Evolutionary conservation across 2,888 invertebrate species (phyloP), one percentile per base, ranked within the genome.

Genomic region (Catocala sponsa): DNA sequence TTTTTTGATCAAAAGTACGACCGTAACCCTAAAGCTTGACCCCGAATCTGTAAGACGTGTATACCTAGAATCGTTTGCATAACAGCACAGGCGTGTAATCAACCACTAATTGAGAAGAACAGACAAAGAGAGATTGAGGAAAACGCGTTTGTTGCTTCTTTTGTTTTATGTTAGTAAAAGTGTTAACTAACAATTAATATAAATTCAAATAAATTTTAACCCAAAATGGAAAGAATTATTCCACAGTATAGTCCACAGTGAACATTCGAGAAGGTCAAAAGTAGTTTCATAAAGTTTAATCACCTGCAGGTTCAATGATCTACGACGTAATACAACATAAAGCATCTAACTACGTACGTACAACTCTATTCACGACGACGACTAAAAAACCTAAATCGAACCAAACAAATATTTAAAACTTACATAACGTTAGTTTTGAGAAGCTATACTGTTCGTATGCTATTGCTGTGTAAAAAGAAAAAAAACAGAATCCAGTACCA

Each of bases 121-220:
- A 74, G 84, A 89, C 74, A 84, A 85, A 87, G 89, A 87, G 65
- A 76, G 84, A 83, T 70, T 87, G 88, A 89, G 88, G 89, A 88
- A 84, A 87, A 84, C 64, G 48, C 11, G 6, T 15, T 10, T n/a
- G 11, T 41, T 58, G 44, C n/a, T 12, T 43, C 4, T 52, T 52
- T 41, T 35, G 47, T 50, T 38, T 25, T 11, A 50, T 38, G 44
- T 52, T 32, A 32, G 52, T 32, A 44, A 52, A 52, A 47, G 32
- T 32, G 32, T n/a, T 53, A 33, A 48, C 33, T 32, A 48, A n/a
- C 25, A 48, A n/a, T n/a, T n/a, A 35, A 25, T 58, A 6, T 51
- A 58, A 1, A 25, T 48, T 42, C 6, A n/a, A 47, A 41, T 47
- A 41, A 10, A 48, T 42, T n/a, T 48, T 11, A 12, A 44, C 48